These are phyloP conservation scores for Ptychobarbus kaznakovi DNA, from an alignment of 2,797 vertebrate species.

Conservation along the genomic window DNA sequence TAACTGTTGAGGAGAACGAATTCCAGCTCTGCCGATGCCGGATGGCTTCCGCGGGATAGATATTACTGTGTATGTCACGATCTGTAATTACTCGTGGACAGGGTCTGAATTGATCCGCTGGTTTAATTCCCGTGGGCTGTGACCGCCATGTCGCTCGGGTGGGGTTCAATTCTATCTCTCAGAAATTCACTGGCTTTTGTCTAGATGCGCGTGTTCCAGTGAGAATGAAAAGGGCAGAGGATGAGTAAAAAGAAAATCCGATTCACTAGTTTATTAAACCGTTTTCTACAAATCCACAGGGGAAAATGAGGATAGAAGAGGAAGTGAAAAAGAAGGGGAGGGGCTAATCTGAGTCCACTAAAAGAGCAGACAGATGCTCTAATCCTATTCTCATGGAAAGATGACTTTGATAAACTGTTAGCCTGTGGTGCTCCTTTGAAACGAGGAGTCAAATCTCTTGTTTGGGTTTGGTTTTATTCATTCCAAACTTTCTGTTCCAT, in stretches of 20 bases:
- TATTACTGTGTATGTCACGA: conserved; percentile 57
- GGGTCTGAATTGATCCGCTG: conserved; percentile 45
- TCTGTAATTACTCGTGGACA: conserved; percentile 57
- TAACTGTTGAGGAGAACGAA: conserved; percentile 30
- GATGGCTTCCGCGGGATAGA: conserved; percentile 43
- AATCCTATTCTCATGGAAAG: conserved; percentile 13
- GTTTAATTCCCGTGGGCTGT: conserved; percentile 54
- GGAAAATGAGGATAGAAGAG: conserved; percentile 8
- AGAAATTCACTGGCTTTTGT: conserved; percentile 48
- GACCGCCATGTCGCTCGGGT: not conserved
- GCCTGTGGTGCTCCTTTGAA: conserved; percentile 5
- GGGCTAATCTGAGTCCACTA: not conserved
- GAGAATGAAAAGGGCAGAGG: conserved; percentile 40
- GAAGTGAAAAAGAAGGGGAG: not conserved
- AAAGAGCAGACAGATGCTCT: conserved; percentile 10
- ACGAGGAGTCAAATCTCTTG: not conserved
- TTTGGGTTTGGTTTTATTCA: not conserved
- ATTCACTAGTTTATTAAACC: conserved; percentile 41
- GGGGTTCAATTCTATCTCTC: conserved; percentile 37
- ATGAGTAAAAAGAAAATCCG: conserved; percentile 45
- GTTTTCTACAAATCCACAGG: conserved; percentile 31
- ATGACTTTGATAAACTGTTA: conserved; percentile 33
- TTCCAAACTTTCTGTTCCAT: not conserved
- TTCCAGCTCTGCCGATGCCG: conserved; percentile 26
- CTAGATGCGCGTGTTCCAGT: conserved; percentile 32